Conservation (phyloP, 2,888 invertebrate species). For the Polymixis flavicincta region DNA sequence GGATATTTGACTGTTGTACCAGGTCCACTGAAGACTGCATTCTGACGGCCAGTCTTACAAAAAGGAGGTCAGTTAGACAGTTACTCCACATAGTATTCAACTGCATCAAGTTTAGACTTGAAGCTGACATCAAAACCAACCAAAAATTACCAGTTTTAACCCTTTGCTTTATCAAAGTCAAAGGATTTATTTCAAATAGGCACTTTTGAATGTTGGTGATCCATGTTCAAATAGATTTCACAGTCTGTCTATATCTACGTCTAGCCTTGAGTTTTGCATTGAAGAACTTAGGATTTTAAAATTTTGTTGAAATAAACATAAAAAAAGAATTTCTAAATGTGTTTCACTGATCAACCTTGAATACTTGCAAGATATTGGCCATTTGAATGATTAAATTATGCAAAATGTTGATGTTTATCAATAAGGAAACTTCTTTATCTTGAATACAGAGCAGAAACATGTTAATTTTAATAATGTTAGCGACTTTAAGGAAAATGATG, state of each 20-base stretch:
- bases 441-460: slow-evolving; percentile 2
- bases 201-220: not conserved
- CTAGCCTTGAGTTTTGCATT: slow-evolving; percentile 11
- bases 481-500: slow-evolving; percentile 51
- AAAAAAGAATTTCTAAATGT: slow-evolving; percentile 21
- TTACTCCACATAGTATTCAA: too few species aligned
- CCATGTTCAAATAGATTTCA: not conserved
- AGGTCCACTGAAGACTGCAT: too few species aligned
- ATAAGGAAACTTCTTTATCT: slow-evolving; percentile 34
- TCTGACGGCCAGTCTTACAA: too few species aligned
- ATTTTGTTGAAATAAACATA: slow-evolving; percentile 22
- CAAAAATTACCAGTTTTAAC: not conserved
- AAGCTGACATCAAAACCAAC: not conserved
- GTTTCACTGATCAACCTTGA: slow-evolving; percentile 29
- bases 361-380: not conserved
- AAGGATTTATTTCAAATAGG: too few species aligned
- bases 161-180: not conserved
- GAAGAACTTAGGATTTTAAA: not conserved
- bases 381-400: not conserved
- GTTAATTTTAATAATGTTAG: slow-evolving; percentile 26
- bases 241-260: not conserved
- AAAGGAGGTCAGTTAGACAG: too few species aligned
- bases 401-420: not conserved
- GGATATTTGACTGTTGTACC: too few species aligned
- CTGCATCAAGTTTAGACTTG: too few species aligned